phyloP scores from a whole-genome alignment of 2,113 vertebrate species.

The Channa maculata region DNA sequence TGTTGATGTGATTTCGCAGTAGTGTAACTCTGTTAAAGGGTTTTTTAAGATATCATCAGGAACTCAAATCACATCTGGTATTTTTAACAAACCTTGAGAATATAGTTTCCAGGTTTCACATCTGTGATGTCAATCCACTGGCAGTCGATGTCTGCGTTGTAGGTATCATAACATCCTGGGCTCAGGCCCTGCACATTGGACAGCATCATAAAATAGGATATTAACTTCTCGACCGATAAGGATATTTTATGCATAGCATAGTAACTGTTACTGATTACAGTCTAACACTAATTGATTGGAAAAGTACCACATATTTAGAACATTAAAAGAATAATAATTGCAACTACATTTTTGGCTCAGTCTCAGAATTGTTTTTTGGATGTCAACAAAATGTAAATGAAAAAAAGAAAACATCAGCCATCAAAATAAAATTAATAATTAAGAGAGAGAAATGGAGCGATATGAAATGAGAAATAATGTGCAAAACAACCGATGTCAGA shows the following conservation, averaged over 20 bases:
- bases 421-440: background rate
- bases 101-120: conserved; percentile 95
- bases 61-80: conserved; percentile 33
- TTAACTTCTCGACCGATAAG: background rate
- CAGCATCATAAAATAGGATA: conserved; percentile 12
- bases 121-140: conserved; percentile 99
- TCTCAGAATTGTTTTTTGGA: background rate
- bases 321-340: background rate
- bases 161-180: conserved; percentile 97
- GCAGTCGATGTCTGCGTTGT: conserved; percentile 98
- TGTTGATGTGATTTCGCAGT: background rate
- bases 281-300: background rate
- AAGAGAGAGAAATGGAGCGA: background rate
- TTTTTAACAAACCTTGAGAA: conserved; percentile 89
- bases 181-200: conserved; percentile 89
- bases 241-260: background rate
- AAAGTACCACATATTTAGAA: background rate
- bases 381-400: background rate
- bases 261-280: background rate
- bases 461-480: background rate
- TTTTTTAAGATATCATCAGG: background rate
- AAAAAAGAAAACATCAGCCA: background rate
- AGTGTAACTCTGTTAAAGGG: background rate
- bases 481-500: conserved; percentile 22
- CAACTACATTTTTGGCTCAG: accelerated